Percentiles rank a stretch among this genome's conserved stretches.
These are phyloP conservation scores for Zoroaster sp. DNA, from an alignment of 53 echinoderm and acorn worm genomes.

Conservation along the genomic window DNA sequence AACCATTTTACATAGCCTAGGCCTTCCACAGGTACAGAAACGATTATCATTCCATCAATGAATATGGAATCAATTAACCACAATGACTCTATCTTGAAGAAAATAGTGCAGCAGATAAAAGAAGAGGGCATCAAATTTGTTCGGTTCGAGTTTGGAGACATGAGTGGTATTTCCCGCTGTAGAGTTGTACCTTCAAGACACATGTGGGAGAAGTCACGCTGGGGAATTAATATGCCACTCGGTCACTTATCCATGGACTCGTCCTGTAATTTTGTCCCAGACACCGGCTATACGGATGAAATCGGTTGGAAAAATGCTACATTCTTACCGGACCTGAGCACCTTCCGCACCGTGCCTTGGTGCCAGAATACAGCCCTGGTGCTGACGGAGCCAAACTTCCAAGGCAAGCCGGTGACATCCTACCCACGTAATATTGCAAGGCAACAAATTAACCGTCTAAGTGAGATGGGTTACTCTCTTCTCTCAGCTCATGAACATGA, in stretches of 20 bases:
- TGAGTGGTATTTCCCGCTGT: conserved; percentile 74
- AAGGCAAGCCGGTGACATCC: conserved; percentile 46
- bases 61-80: too few relatives aligned
- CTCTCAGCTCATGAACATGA: conserved; percentile 89
- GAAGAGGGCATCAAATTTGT: conserved; percentile 64
- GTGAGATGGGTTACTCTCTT: conserved; percentile 71
- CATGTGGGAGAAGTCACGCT: conserved; percentile 57
- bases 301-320: conserved; percentile 64
- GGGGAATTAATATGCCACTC: conserved; percentile 62
- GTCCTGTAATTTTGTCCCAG: conserved; percentile 24
- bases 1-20: too few relatives aligned
- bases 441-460: conserved; percentile 65
- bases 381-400: conserved; percentile 57
- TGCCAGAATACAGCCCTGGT: conserved; percentile 69
- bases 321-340: conserved; percentile 71
- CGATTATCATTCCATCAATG: too few relatives aligned
- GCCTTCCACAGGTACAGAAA: too few relatives aligned
- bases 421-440: conserved; percentile 80
- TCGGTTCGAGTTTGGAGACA: conserved; percentile 82
- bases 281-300: conserved; percentile 72
- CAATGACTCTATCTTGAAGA: conserved; percentile 6
- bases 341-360: conserved; percentile 86
- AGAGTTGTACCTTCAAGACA: conserved; percentile 75
- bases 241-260: conserved; percentile 69
- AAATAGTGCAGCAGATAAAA: conserved; percentile 39